Conservation (phyloP, 2,797 vertebrate genomes). For the Sus cebifrons region DNA sequence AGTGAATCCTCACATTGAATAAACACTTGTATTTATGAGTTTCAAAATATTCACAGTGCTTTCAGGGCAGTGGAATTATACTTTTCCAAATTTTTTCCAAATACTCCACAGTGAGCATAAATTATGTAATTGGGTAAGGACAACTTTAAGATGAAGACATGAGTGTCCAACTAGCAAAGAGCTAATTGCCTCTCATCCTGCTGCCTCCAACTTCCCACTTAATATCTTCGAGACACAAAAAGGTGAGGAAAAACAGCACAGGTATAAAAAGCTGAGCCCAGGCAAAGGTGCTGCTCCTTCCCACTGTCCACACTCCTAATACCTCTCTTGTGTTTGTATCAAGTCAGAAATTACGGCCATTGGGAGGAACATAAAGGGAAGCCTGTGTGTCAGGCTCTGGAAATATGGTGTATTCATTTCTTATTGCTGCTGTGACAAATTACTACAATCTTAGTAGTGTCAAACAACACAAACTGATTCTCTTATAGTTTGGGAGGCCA, state of each 20-base stretch:
- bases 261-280: background rate
- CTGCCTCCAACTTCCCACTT: background rate
- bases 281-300: background rate
- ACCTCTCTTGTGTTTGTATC: background rate
- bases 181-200: background rate
- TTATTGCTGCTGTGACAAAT: background rate
- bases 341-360: conserved; percentile 9
- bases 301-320: background rate
- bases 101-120: background rate
- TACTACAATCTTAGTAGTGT: background rate
- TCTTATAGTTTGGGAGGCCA: background rate
- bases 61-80: background rate
- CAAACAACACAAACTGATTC: background rate
- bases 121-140: background rate
- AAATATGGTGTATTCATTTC: background rate
- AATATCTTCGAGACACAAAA: background rate
- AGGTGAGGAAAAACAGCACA: background rate
- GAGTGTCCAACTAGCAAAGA: background rate
- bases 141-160: conserved; percentile 32
- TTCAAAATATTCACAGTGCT: conserved; percentile 34
- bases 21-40: background rate
- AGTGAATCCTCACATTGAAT: background rate
- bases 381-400: background rate
- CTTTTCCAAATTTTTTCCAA: background rate
- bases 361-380: background rate